phyloP scores from a whole-genome alignment of 2,113 vertebrate species.

The Muntiacus reevesi region DNA sequence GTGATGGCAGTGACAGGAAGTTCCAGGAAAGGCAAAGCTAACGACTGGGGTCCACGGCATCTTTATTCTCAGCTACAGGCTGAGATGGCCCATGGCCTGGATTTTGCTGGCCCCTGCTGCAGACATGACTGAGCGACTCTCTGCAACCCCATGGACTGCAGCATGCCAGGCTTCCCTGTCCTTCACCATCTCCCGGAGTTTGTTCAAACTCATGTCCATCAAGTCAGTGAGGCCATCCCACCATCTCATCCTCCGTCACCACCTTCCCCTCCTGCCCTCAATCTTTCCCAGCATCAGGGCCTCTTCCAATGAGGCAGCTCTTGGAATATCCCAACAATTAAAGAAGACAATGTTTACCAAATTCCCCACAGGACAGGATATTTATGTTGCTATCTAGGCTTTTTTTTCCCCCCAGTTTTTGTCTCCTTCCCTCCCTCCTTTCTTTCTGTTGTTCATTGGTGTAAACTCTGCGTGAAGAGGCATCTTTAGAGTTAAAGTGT shows the following conservation, averaged over 20 bases:
- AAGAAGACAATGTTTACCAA: not conserved
- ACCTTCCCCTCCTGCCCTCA: not conserved
- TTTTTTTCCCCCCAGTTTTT: too few relatives aligned
- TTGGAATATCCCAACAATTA: not conserved
- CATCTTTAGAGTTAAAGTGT: not conserved
- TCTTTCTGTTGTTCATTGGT: not conserved
- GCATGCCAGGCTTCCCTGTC: not conserved
- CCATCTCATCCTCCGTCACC: not conserved
- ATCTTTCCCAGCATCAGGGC: not conserved
- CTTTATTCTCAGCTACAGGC: not conserved
- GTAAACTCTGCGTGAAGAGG: not conserved
- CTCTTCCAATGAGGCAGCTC: not conserved
- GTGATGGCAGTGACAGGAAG: not conserved
- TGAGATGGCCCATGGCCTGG: not conserved
- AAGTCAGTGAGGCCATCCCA: not conserved
- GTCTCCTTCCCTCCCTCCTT: not conserved
- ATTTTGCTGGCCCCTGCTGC: not conserved
- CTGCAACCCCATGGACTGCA: not conserved
- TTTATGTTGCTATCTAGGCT: not conserved
- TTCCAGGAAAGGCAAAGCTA: not conserved
- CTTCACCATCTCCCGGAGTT: not conserved
- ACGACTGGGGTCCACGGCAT: not conserved
- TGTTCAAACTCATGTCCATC: not conserved
- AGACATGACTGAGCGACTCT: not conserved
- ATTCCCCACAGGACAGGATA: fast-evolving